phyloP scores from a whole-genome alignment of 2,888 invertebrate species.

The Acanthosepion lycidas region DNA sequence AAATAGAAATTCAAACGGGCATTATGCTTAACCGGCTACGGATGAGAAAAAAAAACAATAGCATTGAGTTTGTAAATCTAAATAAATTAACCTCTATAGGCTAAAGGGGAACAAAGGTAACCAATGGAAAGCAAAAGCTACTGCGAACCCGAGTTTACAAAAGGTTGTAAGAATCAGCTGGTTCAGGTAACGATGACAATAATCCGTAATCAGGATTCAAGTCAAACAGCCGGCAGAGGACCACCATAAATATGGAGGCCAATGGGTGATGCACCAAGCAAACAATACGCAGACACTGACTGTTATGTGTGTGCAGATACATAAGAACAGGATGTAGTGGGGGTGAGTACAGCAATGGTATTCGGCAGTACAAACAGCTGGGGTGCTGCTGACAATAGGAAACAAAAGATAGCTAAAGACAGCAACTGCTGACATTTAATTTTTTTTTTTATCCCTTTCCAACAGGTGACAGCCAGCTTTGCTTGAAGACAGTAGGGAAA shows the following conservation, averaged over 20 bases:
- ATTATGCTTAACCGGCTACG: too few species aligned
- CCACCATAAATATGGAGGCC: background rate
- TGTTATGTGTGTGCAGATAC: background rate
- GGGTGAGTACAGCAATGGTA: background rate
- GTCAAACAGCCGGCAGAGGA: background rate
- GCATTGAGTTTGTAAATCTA: background rate
- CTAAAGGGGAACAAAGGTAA: background rate
- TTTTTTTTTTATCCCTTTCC: background rate
- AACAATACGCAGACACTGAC: background rate
- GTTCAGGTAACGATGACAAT: background rate
- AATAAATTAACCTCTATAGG: background rate
- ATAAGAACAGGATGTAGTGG: background rate
- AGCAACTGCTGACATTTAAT: too few species aligned
- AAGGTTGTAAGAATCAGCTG: background rate
- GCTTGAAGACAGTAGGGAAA: background rate
- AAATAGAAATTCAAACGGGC: too few species aligned
- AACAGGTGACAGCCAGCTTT: background rate
- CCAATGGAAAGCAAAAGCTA: background rate
- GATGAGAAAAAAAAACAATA: too few species aligned
- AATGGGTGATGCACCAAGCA: background rate
- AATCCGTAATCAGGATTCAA: background rate
- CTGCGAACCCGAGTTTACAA: background rate
- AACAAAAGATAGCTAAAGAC: background rate
- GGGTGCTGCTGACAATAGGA: background rate
- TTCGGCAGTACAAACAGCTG: background rate